Evolutionary conservation across 2,888 invertebrate genomes (phyloP).

Genomic region (Rhodophaea formosa): DNA sequence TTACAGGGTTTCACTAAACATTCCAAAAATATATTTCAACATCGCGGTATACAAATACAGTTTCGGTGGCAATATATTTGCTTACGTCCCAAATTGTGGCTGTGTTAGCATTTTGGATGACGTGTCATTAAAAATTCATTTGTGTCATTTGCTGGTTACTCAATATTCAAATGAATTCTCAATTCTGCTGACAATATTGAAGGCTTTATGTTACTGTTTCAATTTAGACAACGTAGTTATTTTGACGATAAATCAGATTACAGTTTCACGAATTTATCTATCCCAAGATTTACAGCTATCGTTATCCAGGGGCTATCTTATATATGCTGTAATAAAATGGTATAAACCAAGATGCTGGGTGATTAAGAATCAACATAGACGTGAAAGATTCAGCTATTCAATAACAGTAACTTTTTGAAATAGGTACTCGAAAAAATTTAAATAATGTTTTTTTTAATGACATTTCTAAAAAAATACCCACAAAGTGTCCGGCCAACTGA

Average conservation of each 20-base stretch:
- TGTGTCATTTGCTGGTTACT: neutral
- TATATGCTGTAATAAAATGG: too few species aligned
- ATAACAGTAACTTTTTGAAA: too few species aligned
- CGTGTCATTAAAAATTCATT: conserved; percentile 2
- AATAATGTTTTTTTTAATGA: too few species aligned
- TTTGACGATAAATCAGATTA: neutral
- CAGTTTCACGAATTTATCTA: neutral
- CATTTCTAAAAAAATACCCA: too few species aligned
- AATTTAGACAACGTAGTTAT: neutral
- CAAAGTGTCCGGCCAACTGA: too few species aligned
- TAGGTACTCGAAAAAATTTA: too few species aligned
- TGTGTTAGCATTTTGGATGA: neutral
- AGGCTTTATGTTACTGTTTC: neutral
- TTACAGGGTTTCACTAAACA: neutral
- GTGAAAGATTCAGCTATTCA: too few species aligned
- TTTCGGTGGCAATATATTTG: neutral
- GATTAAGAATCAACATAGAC: too few species aligned
- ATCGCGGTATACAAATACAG: neutral
- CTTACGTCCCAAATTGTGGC: neutral
- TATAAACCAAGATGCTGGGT: too few species aligned
- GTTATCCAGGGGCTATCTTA: too few species aligned
- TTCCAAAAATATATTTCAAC: neutral
- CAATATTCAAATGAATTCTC: neutral
- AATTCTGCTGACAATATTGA: neutral
- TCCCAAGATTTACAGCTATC: too few species aligned